A percentile compares a stretch with the other conserved stretches of the same genome.
Conservation (phyloP, 2,888 invertebrate genomes). For the Diachrysia chrysitis region DNA sequence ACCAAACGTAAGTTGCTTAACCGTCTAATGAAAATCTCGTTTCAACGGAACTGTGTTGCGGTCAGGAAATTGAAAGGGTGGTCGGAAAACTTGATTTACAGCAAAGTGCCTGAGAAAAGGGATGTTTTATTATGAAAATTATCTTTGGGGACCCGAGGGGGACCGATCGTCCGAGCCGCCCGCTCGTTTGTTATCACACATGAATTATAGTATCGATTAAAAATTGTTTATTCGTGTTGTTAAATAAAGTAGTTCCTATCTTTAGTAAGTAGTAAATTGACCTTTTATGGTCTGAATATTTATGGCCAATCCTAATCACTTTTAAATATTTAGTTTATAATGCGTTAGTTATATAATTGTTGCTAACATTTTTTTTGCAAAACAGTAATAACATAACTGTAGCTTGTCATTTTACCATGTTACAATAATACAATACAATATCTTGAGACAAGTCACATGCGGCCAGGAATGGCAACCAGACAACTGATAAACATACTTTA, state of each 20-base stretch:
- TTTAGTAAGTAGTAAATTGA: not conserved
- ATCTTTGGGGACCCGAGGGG: slow-evolving; percentile 72
- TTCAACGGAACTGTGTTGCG: slow-evolving; percentile 79
- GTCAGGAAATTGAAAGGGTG: slow-evolving; percentile 86
- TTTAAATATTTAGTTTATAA: not conserved
- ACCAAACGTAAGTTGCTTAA: slow-evolving; percentile 68
- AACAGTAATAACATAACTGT: not conserved
- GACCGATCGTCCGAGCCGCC: slow-evolving; percentile 63
- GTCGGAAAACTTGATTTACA: slow-evolving; percentile 85
- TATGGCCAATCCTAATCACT: not conserved
- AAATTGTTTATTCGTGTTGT: slow-evolving; percentile 58
- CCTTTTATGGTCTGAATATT: too few species aligned
- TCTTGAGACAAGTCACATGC: too few species aligned
- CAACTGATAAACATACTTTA: too few species aligned
- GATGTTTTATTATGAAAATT: slow-evolving; percentile 86
- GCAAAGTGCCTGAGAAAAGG: slow-evolving; percentile 82
- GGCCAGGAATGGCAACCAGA: too few species aligned
- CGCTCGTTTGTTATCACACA: slow-evolving; percentile 64
- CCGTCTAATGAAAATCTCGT: slow-evolving; percentile 80
- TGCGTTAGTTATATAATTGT: not conserved
- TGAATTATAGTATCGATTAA: slow-evolving; percentile 67
- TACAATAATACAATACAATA: too few species aligned
- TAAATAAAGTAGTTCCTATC: slow-evolving; percentile 25
- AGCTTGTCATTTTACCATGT: not conserved
- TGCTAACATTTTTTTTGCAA: not conserved